These are phyloP conservation scores for Sabatieria punctata DNA, from an alignment of 2,888 invertebrate genomes.

Conservation along the genomic window DNA sequence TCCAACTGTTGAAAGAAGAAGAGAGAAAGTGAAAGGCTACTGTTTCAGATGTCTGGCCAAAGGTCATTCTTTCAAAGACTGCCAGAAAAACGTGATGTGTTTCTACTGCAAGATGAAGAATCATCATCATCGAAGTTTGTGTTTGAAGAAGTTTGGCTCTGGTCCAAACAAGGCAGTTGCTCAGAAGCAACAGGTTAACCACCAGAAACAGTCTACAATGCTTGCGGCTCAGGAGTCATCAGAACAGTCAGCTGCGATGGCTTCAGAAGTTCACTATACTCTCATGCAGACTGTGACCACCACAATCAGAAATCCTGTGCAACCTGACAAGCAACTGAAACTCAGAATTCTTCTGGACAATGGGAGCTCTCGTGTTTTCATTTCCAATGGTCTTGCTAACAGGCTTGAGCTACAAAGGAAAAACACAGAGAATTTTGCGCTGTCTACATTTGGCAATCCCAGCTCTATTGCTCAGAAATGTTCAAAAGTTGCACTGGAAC, in stretches of 20 bases:
- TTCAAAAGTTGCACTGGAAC: too few species aligned
- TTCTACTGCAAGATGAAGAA: background rate
- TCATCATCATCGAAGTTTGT: slow-evolving; percentile 5
- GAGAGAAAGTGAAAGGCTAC: background rate
- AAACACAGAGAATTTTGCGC: too few species aligned
- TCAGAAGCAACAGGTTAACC: background rate
- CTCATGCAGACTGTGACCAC: slow-evolving; percentile 2
- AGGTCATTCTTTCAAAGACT: background rate
- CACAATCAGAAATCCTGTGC: background rate
- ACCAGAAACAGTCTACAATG: too few species aligned
- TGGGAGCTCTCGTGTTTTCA: background rate
- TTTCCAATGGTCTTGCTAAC: too few species aligned
- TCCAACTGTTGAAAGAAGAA: background rate
- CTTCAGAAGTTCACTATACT: background rate
- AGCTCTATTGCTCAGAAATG: too few species aligned
- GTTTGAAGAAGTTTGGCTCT: background rate
- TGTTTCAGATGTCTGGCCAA: slow-evolving; percentile 3
- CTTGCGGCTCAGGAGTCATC: background rate
- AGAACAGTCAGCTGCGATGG: background rate
- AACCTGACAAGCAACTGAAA: background rate
- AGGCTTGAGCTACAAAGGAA: too few species aligned
- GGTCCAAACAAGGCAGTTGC: background rate
- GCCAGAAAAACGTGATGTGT: background rate
- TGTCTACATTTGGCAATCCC: too few species aligned
- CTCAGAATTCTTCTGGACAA: background rate